phyloP scores from a whole-genome alignment of 2,113 vertebrate species.

The Alectura lathami region DNA sequence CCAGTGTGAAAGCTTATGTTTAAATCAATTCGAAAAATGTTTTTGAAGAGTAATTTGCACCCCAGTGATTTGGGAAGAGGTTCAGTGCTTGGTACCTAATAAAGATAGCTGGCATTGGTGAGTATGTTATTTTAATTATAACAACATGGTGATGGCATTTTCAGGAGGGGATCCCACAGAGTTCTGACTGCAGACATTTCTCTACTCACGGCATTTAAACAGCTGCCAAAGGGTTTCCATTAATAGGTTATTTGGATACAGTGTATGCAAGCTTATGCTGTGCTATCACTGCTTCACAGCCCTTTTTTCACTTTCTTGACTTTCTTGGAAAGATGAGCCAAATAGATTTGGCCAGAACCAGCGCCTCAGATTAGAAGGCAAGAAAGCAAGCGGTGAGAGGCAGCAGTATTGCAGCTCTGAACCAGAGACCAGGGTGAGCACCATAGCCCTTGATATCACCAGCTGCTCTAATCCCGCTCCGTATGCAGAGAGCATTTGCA shows the following conservation, averaged over 20 bases:
- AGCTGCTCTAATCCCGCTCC: background rate
- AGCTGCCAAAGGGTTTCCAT: conserved; percentile 55
- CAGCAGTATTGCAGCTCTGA: background rate
- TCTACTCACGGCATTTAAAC: conserved; percentile 48
- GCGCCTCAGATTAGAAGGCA: background rate
- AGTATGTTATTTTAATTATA: conserved; percentile 60
- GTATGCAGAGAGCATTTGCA: accelerated
- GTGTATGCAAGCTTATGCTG: background rate
- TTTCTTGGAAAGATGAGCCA: conserved; percentile 16
- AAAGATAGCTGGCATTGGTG: conserved; percentile 41
- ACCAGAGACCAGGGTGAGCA: background rate
- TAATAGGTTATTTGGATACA: conserved; percentile 44
- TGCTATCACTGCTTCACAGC: conserved; percentile 33
- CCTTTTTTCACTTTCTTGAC: conserved; percentile 8
- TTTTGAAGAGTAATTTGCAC: conserved; percentile 51
- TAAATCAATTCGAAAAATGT: conserved; percentile 25
- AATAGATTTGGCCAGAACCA: background rate
- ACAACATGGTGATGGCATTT: conserved; percentile 50
- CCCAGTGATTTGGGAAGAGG: conserved; percentile 56
- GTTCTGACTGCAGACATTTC: conserved; percentile 46
- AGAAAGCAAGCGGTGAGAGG: background rate
- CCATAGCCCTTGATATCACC: background rate
- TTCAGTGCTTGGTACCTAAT: conserved; percentile 50
- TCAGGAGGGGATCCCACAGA: conserved; percentile 49
- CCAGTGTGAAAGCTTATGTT: background rate